These are phyloP conservation scores for Cacatua alba DNA, from an alignment of 2,113 vertebrate species.

Conservation along the genomic window DNA sequence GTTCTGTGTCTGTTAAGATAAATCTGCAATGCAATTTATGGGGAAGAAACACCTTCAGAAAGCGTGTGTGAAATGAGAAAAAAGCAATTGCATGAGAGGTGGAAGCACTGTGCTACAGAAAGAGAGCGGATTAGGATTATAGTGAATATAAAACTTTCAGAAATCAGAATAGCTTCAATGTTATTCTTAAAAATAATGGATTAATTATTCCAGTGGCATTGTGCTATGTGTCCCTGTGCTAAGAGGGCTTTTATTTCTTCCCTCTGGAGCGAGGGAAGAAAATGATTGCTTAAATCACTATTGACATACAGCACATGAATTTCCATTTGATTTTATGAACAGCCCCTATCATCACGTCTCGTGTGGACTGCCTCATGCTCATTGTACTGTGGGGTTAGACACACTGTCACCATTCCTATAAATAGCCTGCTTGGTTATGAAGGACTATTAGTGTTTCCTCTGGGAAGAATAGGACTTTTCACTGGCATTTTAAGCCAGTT, in stretches of 20 bases:
- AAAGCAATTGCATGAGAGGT: neutral
- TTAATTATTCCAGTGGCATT: neutral
- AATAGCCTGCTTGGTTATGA: conserved; percentile 44
- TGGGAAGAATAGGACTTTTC: neutral
- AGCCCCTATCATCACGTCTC: neutral
- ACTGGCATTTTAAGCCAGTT: conserved; percentile 2
- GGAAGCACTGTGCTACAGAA: neutral
- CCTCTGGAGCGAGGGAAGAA: neutral
- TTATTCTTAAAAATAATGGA: neutral
- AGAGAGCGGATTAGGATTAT: neutral
- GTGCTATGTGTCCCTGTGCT: neutral
- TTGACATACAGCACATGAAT: neutral
- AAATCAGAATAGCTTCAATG: neutral
- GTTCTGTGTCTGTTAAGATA: neutral
- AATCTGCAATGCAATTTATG: neutral
- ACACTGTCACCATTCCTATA: conserved; percentile 44
- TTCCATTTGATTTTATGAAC: conserved; percentile 34
- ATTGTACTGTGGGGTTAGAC: conserved; percentile 29
- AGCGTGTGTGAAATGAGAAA: neutral
- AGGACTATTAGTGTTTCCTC: conserved; percentile 12
- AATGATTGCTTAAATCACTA: neutral
- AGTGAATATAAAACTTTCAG: neutral
- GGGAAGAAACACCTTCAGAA: neutral
- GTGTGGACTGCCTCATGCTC: neutral
- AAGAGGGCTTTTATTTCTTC: neutral